These are phyloP conservation scores for Ctenodactylus gundi DNA, from an alignment of 2,113 vertebrate species.

Conservation along the genomic window DNA sequence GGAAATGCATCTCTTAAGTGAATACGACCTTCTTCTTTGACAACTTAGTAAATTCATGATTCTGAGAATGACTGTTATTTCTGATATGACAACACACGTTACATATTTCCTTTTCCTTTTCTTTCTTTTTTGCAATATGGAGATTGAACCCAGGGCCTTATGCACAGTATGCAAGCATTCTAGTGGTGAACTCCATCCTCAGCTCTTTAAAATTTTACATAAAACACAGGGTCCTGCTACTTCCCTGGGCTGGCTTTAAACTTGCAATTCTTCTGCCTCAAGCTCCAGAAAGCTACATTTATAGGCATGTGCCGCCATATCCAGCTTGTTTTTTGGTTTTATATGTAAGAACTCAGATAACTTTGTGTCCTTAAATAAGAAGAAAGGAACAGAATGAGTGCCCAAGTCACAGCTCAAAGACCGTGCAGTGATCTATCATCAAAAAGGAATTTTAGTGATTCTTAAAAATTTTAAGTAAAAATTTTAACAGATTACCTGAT, in stretches of 20 bases:
- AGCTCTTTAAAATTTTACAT: background rate
- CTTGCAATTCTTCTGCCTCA: background rate
- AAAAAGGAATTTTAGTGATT: background rate
- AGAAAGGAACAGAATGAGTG: background rate
- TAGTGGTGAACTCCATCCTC: background rate
- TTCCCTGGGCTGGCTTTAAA: background rate
- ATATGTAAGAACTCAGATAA: background rate
- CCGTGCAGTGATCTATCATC: background rate
- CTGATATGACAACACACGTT: background rate
- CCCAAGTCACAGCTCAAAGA: background rate
- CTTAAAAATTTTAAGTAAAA: background rate
- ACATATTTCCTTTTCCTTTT: background rate
- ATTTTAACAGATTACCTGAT: background rate
- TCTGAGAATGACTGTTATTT: background rate
- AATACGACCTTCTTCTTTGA: slow-evolving; percentile 10
- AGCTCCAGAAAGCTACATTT: background rate
- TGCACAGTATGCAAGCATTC: background rate
- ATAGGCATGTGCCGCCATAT: background rate
- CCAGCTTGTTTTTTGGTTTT: background rate
- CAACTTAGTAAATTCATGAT: too few species aligned
- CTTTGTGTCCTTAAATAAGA: background rate
- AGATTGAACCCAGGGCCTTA: background rate
- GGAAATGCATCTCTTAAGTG: background rate
- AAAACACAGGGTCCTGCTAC: background rate
- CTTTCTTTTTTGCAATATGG: background rate